Base-by-base conservation (phyloP, 2,888 invertebrate species). In the Oscheius sp. region DNA sequence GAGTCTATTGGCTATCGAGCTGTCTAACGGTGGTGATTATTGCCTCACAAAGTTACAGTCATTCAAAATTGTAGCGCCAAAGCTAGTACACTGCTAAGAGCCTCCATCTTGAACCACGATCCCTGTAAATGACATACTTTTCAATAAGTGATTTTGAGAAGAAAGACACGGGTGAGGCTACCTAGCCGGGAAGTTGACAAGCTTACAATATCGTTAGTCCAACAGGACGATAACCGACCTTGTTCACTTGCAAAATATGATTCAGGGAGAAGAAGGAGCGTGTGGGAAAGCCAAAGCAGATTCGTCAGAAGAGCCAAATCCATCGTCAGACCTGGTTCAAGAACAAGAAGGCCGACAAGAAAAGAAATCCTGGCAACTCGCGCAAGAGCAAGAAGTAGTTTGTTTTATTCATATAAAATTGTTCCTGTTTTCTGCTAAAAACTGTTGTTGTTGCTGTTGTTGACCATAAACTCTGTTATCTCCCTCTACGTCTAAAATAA, bases 301-400 rank as follows among this genome's bases (percentile, higher is more conserved):
- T 79, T 3, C 77, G 86, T 9, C 81, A 82, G 70, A 86, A 86
- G 78, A 79, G 77, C 48, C 77, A 79, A 35, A 81, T 86, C 70
- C 84, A 85, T 60, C 65, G 83, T 51, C 83, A 83, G 68, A 73
- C 77, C 42, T 53, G 29, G 53, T 84, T 76, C 74, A 80, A 78
- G 66, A 78, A 78, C 68, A 81, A 83, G 77, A 76, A 78, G 57
- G 78, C 73, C 58, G 68, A 68, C 73, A 79, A 78, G 73, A 80
- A 79, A 72, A 81, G 76, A 70, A 70, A 70, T 51, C 73, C 60
- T 13, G 70, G 74, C 21, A 60, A 70, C 48, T 29, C 53, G 21
- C 68, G 68, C 51, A 68, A 55, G 29, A 68, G 35, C 59, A 59
- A 57, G 42, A 63, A 57, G 60, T 53, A 51, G 60, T 37, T 50